These are phyloP conservation scores for Stomatorhinus walkeri DNA, from an alignment of 2,797 vertebrate species.

Conservation along the genomic window DNA sequence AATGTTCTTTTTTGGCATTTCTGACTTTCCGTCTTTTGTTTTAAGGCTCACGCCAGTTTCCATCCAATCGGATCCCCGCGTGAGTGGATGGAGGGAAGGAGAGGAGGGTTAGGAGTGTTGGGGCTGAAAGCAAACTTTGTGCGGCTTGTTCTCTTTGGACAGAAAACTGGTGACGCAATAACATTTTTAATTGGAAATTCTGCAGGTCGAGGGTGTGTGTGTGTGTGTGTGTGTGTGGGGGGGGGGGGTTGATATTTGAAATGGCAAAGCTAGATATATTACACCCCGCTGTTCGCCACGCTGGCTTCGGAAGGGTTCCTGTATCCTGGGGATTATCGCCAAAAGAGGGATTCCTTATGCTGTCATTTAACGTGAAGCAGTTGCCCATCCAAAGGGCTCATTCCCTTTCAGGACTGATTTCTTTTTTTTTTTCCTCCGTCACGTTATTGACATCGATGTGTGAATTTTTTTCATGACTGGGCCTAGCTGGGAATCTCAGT, in stretches of 20 bases:
- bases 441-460: not conserved
- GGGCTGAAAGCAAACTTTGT: not conserved
- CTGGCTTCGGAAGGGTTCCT: not conserved
- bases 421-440: too few relatives aligned
- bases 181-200: conserved; percentile 5
- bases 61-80: conserved; percentile 18
- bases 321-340: conserved; percentile 8
- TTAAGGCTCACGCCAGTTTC: conserved; percentile 31
- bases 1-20: conserved; percentile 47
- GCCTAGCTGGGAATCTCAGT: not conserved
- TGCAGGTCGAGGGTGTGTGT: not conserved
- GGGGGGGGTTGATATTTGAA: not conserved
- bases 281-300: not conserved
- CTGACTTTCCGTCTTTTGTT: conserved; percentile 51
- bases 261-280: conserved; percentile 5
- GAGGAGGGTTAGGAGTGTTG: not conserved
- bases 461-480: not conserved
- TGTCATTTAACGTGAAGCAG: not conserved
- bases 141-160: not conserved
- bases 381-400: not conserved
- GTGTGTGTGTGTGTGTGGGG: not conserved
- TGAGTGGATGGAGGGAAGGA: conserved; percentile 23
- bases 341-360: conserved; percentile 20
- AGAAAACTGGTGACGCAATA: not conserved
- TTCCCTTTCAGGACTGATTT: not conserved